Evolutionary conservation across 1,140 invertebrate species (phyloP), one percentile per base, ranked within the genome.

Genomic region (Oryctes rhinoceros): DNA sequence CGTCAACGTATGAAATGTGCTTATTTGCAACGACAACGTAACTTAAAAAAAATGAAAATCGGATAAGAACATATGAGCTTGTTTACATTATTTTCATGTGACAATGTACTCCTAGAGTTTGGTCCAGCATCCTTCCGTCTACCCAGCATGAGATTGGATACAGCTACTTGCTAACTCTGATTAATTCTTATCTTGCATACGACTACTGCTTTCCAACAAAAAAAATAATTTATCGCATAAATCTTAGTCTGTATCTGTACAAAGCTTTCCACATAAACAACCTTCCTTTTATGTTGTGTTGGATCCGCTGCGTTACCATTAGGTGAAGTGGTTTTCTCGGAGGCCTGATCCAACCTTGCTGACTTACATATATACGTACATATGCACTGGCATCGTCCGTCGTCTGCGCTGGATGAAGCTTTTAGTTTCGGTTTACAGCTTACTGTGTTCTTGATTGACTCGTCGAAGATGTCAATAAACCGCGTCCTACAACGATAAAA

Each of bases 241-340:
- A 30, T 30, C 24, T 48, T 10, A 48, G n/a, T 15, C 4, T 11
- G n/a, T 53, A 4, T 4, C 49, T 15, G n/a, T 2, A 13, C n/a
- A 53, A n/a, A 13, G 49, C 49, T 53, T 53, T n/a, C 13, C 49
- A 9, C 13, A n/a, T 13, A 13, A 53, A 53, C 47, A 53, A 53
- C n/a, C 1, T 13, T 53, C 49, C 13, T 13, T 53, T 13, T 53
- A 53, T 1, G 13, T 53, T n/a, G 49, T 1, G n/a, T 4, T 4
- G 9, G 49, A 53, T 15, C 49, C 49, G 7, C n/a, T 13, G 13
- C 49, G n/a, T 53, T 53, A 3, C 49, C 11, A n/a, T 53, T 53
- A 53, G 49, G n/a, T 53, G 49, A 53, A 53, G 49, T 53, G 49
- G 49, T n/a, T 53, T 53, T 53, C 49, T 53, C n/a, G 49, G 13